A percentile compares a stretch with the other conserved stretches of the same genome.
Evolutionary conservation across 2,888 invertebrate genomes (phyloP).

Genomic region (Ennomos quercinarius): DNA sequence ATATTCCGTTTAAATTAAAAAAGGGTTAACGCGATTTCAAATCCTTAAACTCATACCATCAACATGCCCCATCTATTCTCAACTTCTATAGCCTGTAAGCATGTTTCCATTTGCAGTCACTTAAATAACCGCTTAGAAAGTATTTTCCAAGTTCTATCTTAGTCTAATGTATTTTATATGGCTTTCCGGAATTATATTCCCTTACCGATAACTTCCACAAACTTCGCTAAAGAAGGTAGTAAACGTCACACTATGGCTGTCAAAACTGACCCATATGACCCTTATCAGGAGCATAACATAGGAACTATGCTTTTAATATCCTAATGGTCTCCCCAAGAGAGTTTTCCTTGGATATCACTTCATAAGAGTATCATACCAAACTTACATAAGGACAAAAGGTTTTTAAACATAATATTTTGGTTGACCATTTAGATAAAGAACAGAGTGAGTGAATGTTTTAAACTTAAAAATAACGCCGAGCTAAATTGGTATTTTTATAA

Average conservation of each 20-base stretch:
- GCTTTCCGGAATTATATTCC: background rate
- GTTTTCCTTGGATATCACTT: slow-evolving; percentile 33
- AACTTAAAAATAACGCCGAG: background rate
- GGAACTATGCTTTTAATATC: slow-evolving; percentile 60
- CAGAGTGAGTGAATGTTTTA: no score
- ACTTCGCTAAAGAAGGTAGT: slow-evolving; percentile 1
- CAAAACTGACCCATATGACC: slow-evolving; percentile 22
- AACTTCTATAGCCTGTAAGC: no score
- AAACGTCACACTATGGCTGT: slow-evolving; percentile 19
- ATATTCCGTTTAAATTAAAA: no score
- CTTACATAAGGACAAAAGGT: no score
- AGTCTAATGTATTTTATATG: no score
- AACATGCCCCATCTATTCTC: no score
- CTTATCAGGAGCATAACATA: slow-evolving; percentile 39
- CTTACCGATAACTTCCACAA: slow-evolving; percentile 2
- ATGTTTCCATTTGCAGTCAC: no score
- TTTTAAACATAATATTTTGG: slow-evolving; percentile 10
- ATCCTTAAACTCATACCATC: no score
- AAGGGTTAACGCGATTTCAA: no score
- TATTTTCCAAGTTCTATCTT: no score
- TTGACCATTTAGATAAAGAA: background rate
- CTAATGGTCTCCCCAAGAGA: slow-evolving; percentile 56
- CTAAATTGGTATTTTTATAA: no score
- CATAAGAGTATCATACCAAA: slow-evolving; percentile 29
- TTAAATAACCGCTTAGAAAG: no score